Conservation (phyloP, 2,797 vertebrate genomes). For the Epinephelus coioides region DNA sequence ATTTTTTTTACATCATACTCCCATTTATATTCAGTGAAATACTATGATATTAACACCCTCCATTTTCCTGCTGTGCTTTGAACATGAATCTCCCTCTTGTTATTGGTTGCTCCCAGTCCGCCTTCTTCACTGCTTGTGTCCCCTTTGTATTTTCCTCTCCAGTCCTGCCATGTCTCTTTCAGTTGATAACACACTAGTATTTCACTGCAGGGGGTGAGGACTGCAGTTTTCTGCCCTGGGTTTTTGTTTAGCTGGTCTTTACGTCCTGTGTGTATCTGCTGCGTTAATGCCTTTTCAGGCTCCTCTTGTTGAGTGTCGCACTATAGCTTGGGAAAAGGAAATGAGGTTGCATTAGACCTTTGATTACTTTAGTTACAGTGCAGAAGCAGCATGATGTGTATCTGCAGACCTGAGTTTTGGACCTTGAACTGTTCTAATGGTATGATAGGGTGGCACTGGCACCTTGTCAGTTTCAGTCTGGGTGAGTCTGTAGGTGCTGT, state of each 20-base stretch:
- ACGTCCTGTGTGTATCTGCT: conserved; percentile 36
- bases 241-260: conserved; percentile 44
- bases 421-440: conserved; percentile 37
- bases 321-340: conserved; percentile 6
- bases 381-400: conserved; percentile 11
- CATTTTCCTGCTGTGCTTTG: conserved; percentile 3
- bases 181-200: conserved; percentile 21
- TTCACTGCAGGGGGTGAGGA: conserved; percentile 45
- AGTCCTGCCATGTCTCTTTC: conserved; percentile 19
- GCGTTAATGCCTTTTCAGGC: conserved; percentile 31
- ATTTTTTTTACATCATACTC: not conserved
- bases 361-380: not conserved
- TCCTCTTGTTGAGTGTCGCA: conserved; percentile 2
- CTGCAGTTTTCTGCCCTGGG: conserved; percentile 28
- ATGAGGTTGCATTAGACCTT: conserved; percentile 2
- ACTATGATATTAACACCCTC: conserved; percentile 6
- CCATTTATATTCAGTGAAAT: conserved; percentile 2
- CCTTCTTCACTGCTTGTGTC: not conserved
- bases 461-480: conserved; percentile 38
- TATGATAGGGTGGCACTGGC: conserved; percentile 15
- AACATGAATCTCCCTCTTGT: conserved; percentile 14
- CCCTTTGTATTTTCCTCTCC: conserved; percentile 15
- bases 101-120: not conserved
- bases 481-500: conserved; percentile 18
- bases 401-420: conserved; percentile 33